Base-by-base conservation (phyloP, 1,140 invertebrate genomes). In the Cyrtorhinus lividipennis region DNA sequence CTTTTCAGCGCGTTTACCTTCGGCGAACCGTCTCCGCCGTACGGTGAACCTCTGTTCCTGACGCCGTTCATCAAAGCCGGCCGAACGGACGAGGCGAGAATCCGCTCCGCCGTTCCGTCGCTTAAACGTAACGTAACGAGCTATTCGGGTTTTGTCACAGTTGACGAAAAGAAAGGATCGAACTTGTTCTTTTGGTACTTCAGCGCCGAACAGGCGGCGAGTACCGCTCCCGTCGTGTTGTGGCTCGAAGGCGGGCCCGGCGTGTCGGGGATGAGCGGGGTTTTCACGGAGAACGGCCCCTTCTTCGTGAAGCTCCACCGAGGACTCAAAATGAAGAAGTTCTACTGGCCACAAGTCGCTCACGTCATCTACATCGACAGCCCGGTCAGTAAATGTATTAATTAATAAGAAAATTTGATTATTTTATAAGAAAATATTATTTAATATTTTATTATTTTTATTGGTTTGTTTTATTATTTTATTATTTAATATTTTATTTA, bases 171-270 rank as follows among this genome's bases (percentile, higher is more conserved):
- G 1, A 80, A 74, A 66, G 76, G 81, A 67, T 86, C 85, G 1
- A 86, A 88, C 72, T 71, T 84, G 65, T 89, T 86, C 71, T 87
- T 88, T 72, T 88, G 86, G 86, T 88, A 83, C 70, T 88, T 88
- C 68, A 83, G 83, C 22, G 76, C 83, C 0, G 74, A 79, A 67
- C 73, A 67, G 1, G 25, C 64, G 1, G 8, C 15, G 26, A 48
- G 23, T 2, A 24, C 70, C 12, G 73, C 75, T 48, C 68, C 70
- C 2, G 80, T 92, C 65, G 74, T 92, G 15, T 71, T 93, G 15
- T 94, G 90, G 90, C 78, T 93, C 1, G 88, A 93, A 76, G 90
- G 88, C 58, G 81, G 87, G 8, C 91, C 90, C 0, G 90, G 90
- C 0, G 81, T 83, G 3, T 81, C 85, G 0, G 90, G 88, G 0